Evolutionary conservation across 2,113 vertebrate genomes (phyloP).

Genomic region (Mesembrinibis cayennensis): DNA sequence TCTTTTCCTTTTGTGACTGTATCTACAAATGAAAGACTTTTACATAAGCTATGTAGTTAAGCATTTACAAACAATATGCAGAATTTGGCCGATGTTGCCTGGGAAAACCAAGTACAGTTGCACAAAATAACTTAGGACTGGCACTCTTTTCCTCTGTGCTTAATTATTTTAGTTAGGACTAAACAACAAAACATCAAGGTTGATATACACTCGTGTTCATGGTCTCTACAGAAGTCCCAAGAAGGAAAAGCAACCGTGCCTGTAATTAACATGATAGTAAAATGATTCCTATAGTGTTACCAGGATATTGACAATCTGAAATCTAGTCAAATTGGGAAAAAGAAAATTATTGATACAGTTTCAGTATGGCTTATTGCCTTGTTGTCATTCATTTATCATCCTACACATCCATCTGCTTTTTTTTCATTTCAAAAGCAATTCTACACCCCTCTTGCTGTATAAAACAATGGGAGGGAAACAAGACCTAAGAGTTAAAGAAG

Average conservation of each 20-base stretch:
- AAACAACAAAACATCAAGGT: background rate
- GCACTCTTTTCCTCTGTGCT: background rate
- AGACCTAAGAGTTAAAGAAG: background rate
- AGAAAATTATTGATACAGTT: background rate
- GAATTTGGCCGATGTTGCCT: background rate
- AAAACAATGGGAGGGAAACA: background rate
- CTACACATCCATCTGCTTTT: background rate
- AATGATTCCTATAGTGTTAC: background rate
- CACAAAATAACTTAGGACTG: background rate
- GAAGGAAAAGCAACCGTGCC: background rate
- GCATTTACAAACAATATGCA: background rate
- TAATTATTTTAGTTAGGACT: background rate
- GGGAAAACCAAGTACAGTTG: background rate
- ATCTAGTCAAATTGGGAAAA: background rate
- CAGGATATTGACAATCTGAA: background rate
- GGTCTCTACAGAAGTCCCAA: background rate
- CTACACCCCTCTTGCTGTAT: background rate
- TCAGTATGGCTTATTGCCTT: background rate
- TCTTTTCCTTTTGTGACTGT: background rate
- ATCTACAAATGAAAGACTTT: background rate
- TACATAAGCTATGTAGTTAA: background rate
- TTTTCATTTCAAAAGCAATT: background rate
- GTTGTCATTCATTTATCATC: background rate
- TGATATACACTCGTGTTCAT: background rate
- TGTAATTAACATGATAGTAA: background rate